Evolutionary conservation across 2,113 vertebrate species (phyloP), one percentile per base, ranked within the genome.

Genomic region (Phaethornis superciliosus): DNA sequence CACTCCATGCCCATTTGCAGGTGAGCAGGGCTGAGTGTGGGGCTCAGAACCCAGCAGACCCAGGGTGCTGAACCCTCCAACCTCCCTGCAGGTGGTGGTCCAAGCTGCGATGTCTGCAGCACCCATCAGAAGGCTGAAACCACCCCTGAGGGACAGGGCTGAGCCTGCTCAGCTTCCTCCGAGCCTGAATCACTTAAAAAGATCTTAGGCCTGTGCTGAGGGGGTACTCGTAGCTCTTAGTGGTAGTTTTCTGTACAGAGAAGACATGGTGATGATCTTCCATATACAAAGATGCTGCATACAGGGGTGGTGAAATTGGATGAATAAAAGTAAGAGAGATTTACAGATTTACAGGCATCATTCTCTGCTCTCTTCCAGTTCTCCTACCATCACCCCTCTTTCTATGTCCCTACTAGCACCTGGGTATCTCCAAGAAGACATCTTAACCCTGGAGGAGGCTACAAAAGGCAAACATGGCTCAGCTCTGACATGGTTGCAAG

Each of bases 71-170:
- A 77, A 47, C 12, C 49, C 63, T 30, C 32, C 44, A 33, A 42
- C 18, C 0, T 0, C 0, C 0, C 40, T 15, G 0, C 1, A 2
- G 28, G 62, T 10, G 0, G 5, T 63, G 59, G 7, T 67, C 71
- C 42, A 11, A 88, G 71, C 14, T 68, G 30, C 0, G 0, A 27
- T 1, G 0, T 22, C 67, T 1, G 0, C 46, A 44, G 46, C 30
- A 32, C 1, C 4, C 49, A 23, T 40, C 24, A 37, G 85, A 51
- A 64, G 28, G 40, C 46, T 47, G 46, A 47, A 47, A 47, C 10
- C 30, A 32, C 1, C 4, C 44, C 23, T 40, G 24, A 62, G 30
- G 30, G 27, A 7, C 2, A 59, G 30, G 17, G 23, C 51, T 81
- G 68, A 28, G 55, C n/a, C 44, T 69, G 49, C 64, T 64, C 51